A percentile compares a stretch with the other conserved stretches of the same genome.
Conservation (phyloP, 2,113 vertebrate genomes). For the Sinocyclocheilus maitianheensis region DNA sequence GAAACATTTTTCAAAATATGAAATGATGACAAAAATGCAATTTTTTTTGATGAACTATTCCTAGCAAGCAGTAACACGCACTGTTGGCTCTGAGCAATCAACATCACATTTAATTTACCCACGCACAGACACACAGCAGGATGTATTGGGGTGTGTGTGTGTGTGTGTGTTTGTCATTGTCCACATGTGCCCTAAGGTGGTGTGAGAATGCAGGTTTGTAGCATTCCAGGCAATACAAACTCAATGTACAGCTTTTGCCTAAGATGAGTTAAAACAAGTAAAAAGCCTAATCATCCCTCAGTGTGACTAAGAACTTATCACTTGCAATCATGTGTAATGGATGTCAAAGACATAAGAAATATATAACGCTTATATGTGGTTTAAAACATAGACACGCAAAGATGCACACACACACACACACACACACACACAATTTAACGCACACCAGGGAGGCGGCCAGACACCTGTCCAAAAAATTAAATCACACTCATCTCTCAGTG, state of each 20-base stretch:
- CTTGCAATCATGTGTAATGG: constrained; percentile 36
- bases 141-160: constrained; percentile 2
- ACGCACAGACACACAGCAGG: not conserved
- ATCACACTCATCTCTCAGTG: constrained; percentile 62
- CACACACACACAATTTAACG: not conserved
- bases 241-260: constrained; percentile 49
- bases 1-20: not conserved
- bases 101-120: constrained; percentile 28
- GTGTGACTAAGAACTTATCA: constrained; percentile 57
- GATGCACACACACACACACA: constrained; percentile 66
- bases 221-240: constrained; percentile 56
- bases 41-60: not conserved
- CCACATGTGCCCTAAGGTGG: constrained; percentile 19
- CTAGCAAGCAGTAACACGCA: constrained; percentile 66
- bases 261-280: constrained; percentile 66
- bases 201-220: constrained; percentile 68
- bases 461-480: constrained; percentile 70
- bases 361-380: not conserved
- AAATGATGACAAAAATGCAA: not conserved
- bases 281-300: constrained; percentile 59
- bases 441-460: constrained; percentile 64
- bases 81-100: constrained; percentile 50
- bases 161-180: constrained; percentile 56
- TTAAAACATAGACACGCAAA: constrained; percentile 64
- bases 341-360: not conserved